phyloP scores from a whole-genome alignment of 2,888 invertebrate genomes.

The Lasiommata megera region DNA sequence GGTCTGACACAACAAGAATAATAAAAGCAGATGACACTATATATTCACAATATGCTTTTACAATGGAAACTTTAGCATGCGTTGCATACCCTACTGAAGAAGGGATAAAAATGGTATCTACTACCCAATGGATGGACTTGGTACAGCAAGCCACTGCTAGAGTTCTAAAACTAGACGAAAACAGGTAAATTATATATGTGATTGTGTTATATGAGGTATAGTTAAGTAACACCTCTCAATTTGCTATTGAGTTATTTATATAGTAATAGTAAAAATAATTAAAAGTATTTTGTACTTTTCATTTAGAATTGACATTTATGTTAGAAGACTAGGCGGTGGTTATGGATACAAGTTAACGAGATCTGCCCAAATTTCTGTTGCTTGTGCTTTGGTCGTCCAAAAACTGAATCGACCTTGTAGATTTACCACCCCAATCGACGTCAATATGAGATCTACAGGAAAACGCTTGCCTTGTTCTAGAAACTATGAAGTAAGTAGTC shows the following conservation, averaged over 20 bases:
- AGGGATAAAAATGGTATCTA: conserved; percentile 82
- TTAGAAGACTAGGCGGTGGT: conserved; percentile 52
- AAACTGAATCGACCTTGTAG: conserved; percentile 84
- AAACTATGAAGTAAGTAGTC: conserved; percentile 67
- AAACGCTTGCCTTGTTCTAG: conserved; percentile 73
- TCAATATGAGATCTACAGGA: conserved; percentile 82
- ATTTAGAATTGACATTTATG: conserved; percentile 83
- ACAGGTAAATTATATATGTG: neutral
- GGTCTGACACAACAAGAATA: conserved; percentile 56
- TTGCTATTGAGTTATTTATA: too few relatives aligned
- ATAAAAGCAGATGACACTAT: conserved; percentile 74
- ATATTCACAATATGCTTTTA: conserved; percentile 86
- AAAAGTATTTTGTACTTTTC: too few relatives aligned
- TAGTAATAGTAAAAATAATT: too few relatives aligned
- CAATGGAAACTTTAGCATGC: conserved; percentile 85
- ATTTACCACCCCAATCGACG: conserved; percentile 82
- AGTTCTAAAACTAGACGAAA: conserved; percentile 12
- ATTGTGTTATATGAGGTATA: too few relatives aligned
- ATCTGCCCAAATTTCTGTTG: conserved; percentile 77
- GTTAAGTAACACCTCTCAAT: too few relatives aligned
- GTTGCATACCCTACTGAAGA: conserved; percentile 85
- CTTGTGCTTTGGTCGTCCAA: conserved; percentile 83
- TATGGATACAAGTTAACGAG: conserved; percentile 89
- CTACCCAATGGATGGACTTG: conserved; percentile 82
- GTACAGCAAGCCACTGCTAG: conserved; percentile 15